Evolutionary conservation across 2,888 invertebrate genomes (phyloP).

Genomic region (Petrolisthes manimaculis): DNA sequence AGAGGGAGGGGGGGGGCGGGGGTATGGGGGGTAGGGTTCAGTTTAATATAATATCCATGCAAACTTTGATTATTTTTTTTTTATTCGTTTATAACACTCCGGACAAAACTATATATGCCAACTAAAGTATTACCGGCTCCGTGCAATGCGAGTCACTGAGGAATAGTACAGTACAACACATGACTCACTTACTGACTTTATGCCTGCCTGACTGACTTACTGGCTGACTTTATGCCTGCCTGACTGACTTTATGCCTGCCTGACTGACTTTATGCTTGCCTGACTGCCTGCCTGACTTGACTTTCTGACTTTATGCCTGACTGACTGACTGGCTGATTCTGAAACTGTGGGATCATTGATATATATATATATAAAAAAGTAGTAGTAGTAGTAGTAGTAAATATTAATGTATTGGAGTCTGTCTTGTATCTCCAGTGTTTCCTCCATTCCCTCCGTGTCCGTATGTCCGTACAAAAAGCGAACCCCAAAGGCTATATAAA

Average conservation of each 20-base stretch:
- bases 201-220: background rate
- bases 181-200: no score
- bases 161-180: no score
- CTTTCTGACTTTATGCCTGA: no score
- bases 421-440: background rate
- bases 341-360: background rate
- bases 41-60: background rate
- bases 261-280: no score
- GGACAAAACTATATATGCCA: background rate
- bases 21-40: no score
- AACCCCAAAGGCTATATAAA: no score
- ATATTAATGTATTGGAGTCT: background rate
- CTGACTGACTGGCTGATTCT: background rate
- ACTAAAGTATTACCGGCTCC: background rate
- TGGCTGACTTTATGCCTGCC: background rate
- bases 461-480: no score
- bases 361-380: no score
- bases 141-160: no score
- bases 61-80: slow-evolving; percentile 4
- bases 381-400: background rate
- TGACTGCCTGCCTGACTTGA: no score
- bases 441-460: no score
- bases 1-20: background rate
- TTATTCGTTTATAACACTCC: background rate
- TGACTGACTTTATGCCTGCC: no score